A percentile compares a stretch with the other conserved stretches of the same genome.
Conservation (phyloP, 1,140 invertebrate genomes). For the Bursaphelenchus mucronatus region DNA sequence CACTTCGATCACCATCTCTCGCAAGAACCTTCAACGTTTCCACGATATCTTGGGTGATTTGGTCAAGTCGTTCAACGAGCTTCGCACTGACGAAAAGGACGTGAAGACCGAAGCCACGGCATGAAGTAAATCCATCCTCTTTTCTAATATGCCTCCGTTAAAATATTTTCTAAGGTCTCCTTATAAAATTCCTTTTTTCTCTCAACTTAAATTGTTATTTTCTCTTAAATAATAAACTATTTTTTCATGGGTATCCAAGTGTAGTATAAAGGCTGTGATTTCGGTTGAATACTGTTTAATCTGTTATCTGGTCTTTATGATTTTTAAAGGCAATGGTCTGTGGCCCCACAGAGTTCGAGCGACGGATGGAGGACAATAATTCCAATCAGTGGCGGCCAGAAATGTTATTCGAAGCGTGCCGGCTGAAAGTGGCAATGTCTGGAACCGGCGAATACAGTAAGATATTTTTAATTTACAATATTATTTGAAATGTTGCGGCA, state of each 20-base stretch:
- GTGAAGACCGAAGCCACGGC: slow-evolving; percentile 15
- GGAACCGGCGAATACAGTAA: slow-evolving; percentile 9
- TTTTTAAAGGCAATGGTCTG: no score
- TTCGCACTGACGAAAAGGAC: slow-evolving; percentile 12
- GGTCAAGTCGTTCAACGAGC: slow-evolving; percentile 23
- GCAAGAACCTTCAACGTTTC: slow-evolving; percentile 37
- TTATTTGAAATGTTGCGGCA: background rate
- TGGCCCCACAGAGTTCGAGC: no score
- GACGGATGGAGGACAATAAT: slow-evolving; percentile 10
- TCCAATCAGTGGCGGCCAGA: slow-evolving; percentile 25
- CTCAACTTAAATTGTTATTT: no score
- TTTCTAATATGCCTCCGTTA: no score
- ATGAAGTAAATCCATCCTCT: background rate
- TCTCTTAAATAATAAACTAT: no score
- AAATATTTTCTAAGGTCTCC: no score
- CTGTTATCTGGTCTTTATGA: background rate
- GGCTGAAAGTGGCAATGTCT: slow-evolving; percentile 39
- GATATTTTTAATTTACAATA: slow-evolving; percentile 28
- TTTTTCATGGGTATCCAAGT: background rate
- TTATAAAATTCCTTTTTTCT: no score
- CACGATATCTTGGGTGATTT: slow-evolving; percentile 37
- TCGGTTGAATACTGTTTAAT: background rate
- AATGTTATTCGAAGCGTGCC: slow-evolving; percentile 39
- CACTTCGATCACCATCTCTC: slow-evolving; percentile 35
- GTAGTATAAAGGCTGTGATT: background rate